Percentiles rank a stretch among this genome's conserved stretches.
These are phyloP conservation scores for Sebastiscus tertius DNA, from an alignment of 2,797 vertebrate genomes.

Conservation along the genomic window DNA sequence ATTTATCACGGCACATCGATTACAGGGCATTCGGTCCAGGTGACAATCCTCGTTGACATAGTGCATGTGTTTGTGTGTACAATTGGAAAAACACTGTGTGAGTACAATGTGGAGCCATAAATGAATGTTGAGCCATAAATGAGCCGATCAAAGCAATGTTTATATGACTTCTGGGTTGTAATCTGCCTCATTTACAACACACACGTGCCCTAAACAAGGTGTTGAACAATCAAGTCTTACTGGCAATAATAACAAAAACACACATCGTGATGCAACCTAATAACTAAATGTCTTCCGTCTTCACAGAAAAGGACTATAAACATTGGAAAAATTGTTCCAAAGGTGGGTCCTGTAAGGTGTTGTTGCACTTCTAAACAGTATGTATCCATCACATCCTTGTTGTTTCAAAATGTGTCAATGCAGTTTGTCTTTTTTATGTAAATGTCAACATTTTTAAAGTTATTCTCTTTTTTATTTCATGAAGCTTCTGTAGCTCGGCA, in stretches of 20 bases:
- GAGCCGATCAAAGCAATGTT: not conserved
- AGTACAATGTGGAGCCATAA: not conserved
- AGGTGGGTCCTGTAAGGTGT: not conserved
- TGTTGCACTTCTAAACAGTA: not conserved
- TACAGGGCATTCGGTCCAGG: conserved; percentile 17
- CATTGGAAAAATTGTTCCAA: not conserved
- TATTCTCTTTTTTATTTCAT: not conserved
- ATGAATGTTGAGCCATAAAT: not conserved
- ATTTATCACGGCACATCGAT: conserved; percentile 7
- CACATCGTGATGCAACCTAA: not conserved
- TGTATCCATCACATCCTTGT: not conserved
- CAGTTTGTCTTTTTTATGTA: not conserved
- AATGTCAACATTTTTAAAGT: not conserved
- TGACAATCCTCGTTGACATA: not conserved
- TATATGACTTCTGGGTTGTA: not conserved
- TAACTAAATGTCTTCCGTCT: not conserved
- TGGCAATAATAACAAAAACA: not conserved
- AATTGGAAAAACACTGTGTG: not conserved
- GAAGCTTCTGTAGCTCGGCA: not conserved
- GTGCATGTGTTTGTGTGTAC: not conserved
- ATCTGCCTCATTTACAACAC: not conserved
- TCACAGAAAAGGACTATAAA: not conserved
- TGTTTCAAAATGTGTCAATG: not conserved
- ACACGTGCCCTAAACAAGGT: not conserved
- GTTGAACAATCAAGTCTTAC: not conserved